Conservation (phyloP, 2,888 invertebrate species). For the Deilephila porcellus region DNA sequence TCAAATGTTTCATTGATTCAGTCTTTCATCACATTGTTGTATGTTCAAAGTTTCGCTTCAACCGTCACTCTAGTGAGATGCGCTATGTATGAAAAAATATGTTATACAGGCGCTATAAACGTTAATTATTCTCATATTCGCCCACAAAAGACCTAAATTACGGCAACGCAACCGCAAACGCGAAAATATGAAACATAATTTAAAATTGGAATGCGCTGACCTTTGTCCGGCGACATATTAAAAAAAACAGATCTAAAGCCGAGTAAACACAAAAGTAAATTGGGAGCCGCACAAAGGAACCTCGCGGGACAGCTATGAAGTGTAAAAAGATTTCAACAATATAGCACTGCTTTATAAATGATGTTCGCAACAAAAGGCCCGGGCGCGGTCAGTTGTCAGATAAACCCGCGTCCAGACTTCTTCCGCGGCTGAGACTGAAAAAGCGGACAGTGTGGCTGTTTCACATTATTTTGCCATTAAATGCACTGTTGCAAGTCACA, state of each 20-base stretch:
- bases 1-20: no score
- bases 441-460: constrained; percentile 14
- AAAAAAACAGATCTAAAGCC: not conserved
- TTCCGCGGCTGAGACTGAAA: constrained; percentile 37
- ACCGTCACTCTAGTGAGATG: no score
- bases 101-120: no score
- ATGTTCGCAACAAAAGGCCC: constrained; percentile 41
- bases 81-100: no score
- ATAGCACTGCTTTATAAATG: constrained; percentile 49
- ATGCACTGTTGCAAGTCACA: not conserved
- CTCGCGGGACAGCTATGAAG: constrained; percentile 32
- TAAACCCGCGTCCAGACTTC: constrained; percentile 38
- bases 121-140: not conserved
- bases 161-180: not conserved
- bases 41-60: no score
- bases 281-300: constrained; percentile 26
- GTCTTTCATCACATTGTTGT: no score
- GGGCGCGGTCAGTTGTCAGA: constrained; percentile 46
- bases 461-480: not conserved
- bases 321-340: constrained; percentile 44
- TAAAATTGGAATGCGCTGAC: not conserved
- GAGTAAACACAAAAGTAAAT: constrained; percentile 5
- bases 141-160: not conserved
- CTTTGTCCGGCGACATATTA: not conserved
- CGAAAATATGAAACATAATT: not conserved